Conservation (phyloP, 2,113 vertebrate species). For the Sus scrofa region T2T-Sscrofa CM000816.6:47896001-47896500, state of each 20-base stretch:
- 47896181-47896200: background rate
- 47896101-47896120: background rate
- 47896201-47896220: background rate
- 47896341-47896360: background rate
- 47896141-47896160: background rate
- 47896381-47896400: background rate
- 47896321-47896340: background rate
- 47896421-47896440: background rate
- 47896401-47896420: background rate
- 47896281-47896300: background rate
- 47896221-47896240: background rate
- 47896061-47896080: constrained; percentile 17
- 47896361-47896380: background rate
- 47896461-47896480: background rate
- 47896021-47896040: background rate
- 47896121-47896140: background rate
- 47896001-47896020: background rate
- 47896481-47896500: background rate
- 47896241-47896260: background rate
- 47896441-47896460: background rate
- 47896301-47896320: background rate
- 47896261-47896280: background rate
- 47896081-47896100: background rate
- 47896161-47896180: background rate
- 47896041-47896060: background rate